Conservation (phyloP, 2,797 vertebrate species). For the Meriones psammophilus region DNA sequence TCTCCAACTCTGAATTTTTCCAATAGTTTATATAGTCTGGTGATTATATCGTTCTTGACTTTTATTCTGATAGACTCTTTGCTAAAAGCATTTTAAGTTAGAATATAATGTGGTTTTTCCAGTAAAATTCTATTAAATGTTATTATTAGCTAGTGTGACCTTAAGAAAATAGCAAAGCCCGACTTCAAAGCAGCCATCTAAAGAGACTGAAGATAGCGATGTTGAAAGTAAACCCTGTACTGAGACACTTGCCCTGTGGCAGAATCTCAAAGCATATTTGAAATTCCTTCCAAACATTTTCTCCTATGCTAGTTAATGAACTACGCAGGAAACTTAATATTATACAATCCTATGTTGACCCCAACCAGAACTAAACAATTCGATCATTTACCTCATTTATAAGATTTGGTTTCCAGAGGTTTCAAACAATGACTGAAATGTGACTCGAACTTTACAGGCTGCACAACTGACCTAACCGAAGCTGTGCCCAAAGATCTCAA, state of each 20-base stretch:
- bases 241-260: slow-evolving; percentile 27
- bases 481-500: not conserved
- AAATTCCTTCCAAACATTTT: slow-evolving; percentile 65
- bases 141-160: slow-evolving; percentile 55
- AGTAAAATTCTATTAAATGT: slow-evolving; percentile 38
- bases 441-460: slow-evolving; percentile 48
- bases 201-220: slow-evolving; percentile 4
- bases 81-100: slow-evolving; percentile 30
- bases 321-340: not conserved
- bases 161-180: not conserved
- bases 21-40: not conserved
- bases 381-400: slow-evolving; percentile 27
- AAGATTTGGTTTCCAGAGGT: not conserved
- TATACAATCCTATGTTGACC: slow-evolving; percentile 42
- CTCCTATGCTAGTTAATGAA: slow-evolving; percentile 48
- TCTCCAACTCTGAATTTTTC: slow-evolving; percentile 56
- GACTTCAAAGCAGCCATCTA: slow-evolving; percentile 55
- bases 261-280: slow-evolving; percentile 47
- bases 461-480: slow-evolving; percentile 29
- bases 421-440: not conserved
- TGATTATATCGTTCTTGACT: slow-evolving; percentile 54
- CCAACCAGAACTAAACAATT: slow-evolving; percentile 52
- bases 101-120: slow-evolving; percentile 40
- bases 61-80: slow-evolving; percentile 52
- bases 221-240: slow-evolving; percentile 14